These are phyloP conservation scores for Coleophora deauratella DNA, from an alignment of 2,888 invertebrate species.

Conservation along the genomic window DNA sequence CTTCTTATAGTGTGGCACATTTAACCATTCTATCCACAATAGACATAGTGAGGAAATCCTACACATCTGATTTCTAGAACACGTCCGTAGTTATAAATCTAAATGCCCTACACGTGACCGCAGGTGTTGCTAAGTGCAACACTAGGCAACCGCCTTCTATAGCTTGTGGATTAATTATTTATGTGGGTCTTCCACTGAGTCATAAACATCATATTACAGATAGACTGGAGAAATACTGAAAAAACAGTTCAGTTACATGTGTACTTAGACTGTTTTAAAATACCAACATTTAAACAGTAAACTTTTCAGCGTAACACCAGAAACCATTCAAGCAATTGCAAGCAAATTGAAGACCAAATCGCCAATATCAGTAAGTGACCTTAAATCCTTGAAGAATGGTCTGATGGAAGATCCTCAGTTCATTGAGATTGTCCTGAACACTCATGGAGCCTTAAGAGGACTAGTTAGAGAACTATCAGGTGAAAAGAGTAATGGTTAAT, in stretches of 20 bases:
- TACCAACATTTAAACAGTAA: neutral
- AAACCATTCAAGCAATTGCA: conserved; percentile 32
- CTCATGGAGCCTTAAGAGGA: conserved; percentile 55
- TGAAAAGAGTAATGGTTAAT: conserved; percentile 20
- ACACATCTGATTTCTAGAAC: no score
- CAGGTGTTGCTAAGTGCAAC: no score
- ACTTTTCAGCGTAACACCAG: conserved; percentile 23
- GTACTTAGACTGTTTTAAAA: neutral
- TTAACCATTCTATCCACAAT: no score
- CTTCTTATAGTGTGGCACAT: no score
- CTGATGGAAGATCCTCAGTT: conserved; percentile 43
- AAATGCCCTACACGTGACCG: no score
- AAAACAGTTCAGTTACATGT: neutral
- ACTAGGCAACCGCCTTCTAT: no score
- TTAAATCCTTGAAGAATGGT: conserved; percentile 47
- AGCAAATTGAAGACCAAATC: conserved; percentile 49
- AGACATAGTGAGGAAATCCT: no score
- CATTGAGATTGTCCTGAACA: conserved; percentile 37
- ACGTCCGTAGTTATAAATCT: no score
- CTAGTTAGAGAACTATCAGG: conserved; percentile 69
- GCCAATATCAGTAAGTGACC: conserved; percentile 29
- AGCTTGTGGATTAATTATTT: no score
- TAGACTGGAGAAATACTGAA: no score
- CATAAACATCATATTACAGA: no score
- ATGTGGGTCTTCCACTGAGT: no score